These are phyloP conservation scores for Centroberyx gerrardi DNA, from an alignment of 2,797 vertebrate genomes.

Conservation along the genomic window DNA sequence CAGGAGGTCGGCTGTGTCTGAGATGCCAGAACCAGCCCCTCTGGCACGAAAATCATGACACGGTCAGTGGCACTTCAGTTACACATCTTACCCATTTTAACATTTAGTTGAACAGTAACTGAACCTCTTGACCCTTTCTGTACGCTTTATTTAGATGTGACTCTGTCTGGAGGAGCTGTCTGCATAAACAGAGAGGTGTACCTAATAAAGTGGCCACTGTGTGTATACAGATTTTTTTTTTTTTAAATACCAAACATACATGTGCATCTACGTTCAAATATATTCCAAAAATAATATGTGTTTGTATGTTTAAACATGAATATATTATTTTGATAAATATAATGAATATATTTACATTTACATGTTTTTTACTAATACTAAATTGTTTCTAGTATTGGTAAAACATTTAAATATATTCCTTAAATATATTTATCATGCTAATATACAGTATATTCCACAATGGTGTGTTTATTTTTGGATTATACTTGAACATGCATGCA, in stretches of 20 bases:
- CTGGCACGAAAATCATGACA: not conserved
- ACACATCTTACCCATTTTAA: too few relatives aligned
- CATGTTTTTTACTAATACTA: not conserved
- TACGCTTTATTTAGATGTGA: too few relatives aligned
- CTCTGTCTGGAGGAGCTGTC: not conserved
- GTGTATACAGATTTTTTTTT: not conserved
- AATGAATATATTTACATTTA: not conserved
- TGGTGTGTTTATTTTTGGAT: not conserved
- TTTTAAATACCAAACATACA: not conserved
- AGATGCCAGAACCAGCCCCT: slow-evolving; percentile 6
- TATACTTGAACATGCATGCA: slow-evolving; percentile 37
- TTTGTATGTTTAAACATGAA: too few relatives aligned
- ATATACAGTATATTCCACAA: too few relatives aligned
- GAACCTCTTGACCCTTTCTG: too few relatives aligned
- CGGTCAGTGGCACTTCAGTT: too few relatives aligned
- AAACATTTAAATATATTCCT: not conserved
- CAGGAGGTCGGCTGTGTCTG: not conserved
- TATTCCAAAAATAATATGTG: not conserved
- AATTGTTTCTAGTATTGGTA: not conserved
- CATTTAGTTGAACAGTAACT: too few relatives aligned
- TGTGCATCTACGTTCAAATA: slow-evolving; percentile 48
- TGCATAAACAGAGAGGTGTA: not conserved
- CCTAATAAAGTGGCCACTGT: not conserved
- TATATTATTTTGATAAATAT: not conserved
- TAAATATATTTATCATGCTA: not conserved